Evolutionary conservation across 2,797 vertebrate species (phyloP).

Genomic region (Sparus aurata): DNA sequence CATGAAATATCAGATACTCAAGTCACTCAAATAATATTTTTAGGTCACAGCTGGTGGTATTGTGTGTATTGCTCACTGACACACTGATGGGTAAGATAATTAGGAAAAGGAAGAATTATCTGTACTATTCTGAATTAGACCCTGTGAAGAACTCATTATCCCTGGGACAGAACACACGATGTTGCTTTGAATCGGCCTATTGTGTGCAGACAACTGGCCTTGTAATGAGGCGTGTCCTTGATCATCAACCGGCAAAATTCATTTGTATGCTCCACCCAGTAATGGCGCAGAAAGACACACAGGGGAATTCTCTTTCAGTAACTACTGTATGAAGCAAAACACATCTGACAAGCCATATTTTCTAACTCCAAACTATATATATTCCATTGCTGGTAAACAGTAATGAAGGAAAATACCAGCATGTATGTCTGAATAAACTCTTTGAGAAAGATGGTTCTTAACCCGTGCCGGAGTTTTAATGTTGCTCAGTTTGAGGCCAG

Average conservation of each 20-base stretch:
- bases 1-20: neutral
- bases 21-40: slow-evolving; percentile 8
- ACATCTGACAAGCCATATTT: slow-evolving; percentile 37
- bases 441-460: neutral
- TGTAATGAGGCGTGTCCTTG: slow-evolving; percentile 59
- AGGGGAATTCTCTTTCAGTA: neutral
- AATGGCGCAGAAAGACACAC: slow-evolving; percentile 18
- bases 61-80: slow-evolving; percentile 1
- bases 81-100: slow-evolving; percentile 15
- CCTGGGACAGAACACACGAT: slow-evolving; percentile 53
- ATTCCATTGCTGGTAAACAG: neutral
- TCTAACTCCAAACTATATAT: neutral
- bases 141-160: slow-evolving; percentile 59
- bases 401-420: neutral
- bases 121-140: slow-evolving; percentile 26
- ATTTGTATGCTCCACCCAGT: slow-evolving; percentile 56
- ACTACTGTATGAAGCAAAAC: slow-evolving; percentile 24
- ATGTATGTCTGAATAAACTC: neutral
- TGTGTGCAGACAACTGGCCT: slow-evolving; percentile 52
- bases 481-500: neutral
- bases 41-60: neutral
- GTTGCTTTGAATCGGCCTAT: slow-evolving; percentile 59
- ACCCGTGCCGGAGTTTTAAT: neutral
- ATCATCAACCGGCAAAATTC: slow-evolving; percentile 61
- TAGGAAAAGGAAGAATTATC: slow-evolving; percentile 31